Evolutionary conservation across 2,797 vertebrate species (phyloP).

Genomic region (Scarus forsteni): DNA sequence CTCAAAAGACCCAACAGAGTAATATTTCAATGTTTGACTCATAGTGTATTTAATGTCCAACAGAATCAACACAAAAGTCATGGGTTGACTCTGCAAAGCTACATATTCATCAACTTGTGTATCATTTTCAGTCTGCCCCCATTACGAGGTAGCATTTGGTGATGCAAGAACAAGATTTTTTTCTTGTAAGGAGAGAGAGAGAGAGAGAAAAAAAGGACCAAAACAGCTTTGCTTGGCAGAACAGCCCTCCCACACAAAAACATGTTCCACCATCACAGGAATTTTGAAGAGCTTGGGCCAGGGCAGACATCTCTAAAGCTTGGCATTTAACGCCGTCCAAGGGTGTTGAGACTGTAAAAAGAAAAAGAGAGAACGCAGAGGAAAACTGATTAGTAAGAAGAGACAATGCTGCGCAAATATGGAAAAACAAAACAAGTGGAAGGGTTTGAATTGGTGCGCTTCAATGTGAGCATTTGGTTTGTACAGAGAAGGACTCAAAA

Average conservation of each 20-base stretch:
- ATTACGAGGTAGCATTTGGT: slow-evolving; percentile 76
- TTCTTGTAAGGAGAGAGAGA: slow-evolving; percentile 62
- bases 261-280: slow-evolving; percentile 84
- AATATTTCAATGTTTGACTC: too few species aligned
- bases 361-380: slow-evolving; percentile 40
- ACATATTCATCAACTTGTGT: slow-evolving; percentile 21
- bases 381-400: slow-evolving; percentile 68
- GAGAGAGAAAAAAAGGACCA: slow-evolving; percentile 65
- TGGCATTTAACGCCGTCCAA: slow-evolving; percentile 79
- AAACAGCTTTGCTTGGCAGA: slow-evolving; percentile 86
- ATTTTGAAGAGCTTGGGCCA: slow-evolving; percentile 80
- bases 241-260: slow-evolving; percentile 87
- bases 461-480: background rate
- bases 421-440: slow-evolving; percentile 21
- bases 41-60: background rate
- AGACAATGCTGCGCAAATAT: slow-evolving; percentile 37
- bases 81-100: background rate
- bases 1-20: background rate
- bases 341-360: slow-evolving; percentile 63
- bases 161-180: slow-evolving; percentile 71
- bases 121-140: slow-evolving; percentile 69
- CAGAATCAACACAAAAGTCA: background rate
- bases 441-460: background rate
- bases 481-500: too few species aligned
- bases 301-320: slow-evolving; percentile 79